Evolutionary conservation across 2,888 invertebrate species (phyloP), one percentile per base, ranked within the genome.

Genomic region (Diplolepis rosae): DNA sequence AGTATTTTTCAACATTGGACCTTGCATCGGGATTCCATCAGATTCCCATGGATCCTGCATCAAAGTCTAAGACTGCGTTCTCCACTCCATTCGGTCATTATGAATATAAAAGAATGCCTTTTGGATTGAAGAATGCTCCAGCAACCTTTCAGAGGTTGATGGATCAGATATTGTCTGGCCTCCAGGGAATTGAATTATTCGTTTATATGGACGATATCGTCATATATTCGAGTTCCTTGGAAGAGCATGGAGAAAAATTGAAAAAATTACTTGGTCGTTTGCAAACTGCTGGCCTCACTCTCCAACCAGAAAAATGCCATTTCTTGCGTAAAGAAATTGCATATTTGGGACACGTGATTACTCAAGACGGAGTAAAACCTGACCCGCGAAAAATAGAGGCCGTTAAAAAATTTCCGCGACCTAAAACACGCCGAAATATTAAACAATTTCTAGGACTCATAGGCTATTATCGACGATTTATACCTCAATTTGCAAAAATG

Each of bases 301-400:
- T 85, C 11, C 78, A 84, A 65, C 77, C 79, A 1, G 76, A 78
- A 22, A 83, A 84, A 73, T 84, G 82, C 15, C 6, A 67, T 30
- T 67, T 67, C 30, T 18, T 52, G 2, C 42, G 32, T 1, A 27
- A 35, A n/a, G 67, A 67, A 7, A 27, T 67, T 28, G 24, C 52
- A 28, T 67, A 67, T 52, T 27, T 61, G 6, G 42, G 68, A 4
- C 68, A 68, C 32, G 4, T 56, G 4, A 68, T 68, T 9, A 24
- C 67, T 4, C n/a, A 67, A 4, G 24, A 67, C 7, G 51, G 67
- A 18, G 67, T 67, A 9, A 22, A 27, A 24, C 56, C 56, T 1
- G 28, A 54, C 27, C 56, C 56, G 1, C 7, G 27, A 15, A 54
- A 54, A 27, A 54, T 54, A 22, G 28, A 54, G 1, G 56, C 56